These are phyloP conservation scores for Augiades crinisus DNA, from an alignment of 2,888 invertebrate genomes.

Conservation along the genomic window DNA sequence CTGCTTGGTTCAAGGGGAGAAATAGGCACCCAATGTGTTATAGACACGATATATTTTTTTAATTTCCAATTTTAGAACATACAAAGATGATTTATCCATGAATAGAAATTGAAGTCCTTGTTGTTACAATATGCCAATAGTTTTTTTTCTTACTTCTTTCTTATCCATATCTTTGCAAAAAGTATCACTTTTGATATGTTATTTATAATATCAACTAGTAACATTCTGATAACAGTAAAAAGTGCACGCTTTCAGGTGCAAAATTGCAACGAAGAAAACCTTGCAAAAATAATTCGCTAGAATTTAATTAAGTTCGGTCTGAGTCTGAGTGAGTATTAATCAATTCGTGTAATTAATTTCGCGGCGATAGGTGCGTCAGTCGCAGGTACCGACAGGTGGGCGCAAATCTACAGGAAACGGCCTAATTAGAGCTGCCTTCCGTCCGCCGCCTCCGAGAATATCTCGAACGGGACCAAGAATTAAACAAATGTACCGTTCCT, in stretches of 20 bases:
- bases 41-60: too few relatives aligned
- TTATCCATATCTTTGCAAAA: too few relatives aligned
- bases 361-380: constrained; percentile 68
- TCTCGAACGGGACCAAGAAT: constrained; percentile 43
- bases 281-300: constrained; percentile 53
- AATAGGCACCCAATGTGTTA: too few relatives aligned
- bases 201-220: too few relatives aligned
- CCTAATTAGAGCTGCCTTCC: constrained; percentile 58
- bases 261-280: constrained; percentile 38
- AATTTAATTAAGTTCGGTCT: constrained; percentile 58
- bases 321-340: constrained; percentile 60
- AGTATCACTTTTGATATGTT: too few relatives aligned
- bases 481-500: constrained; percentile 52
- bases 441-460: constrained; percentile 37
- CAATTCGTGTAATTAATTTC: constrained; percentile 74
- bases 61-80: too few relatives aligned
- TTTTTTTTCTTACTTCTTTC: too few relatives aligned
- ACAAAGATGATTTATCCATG: too few relatives aligned
- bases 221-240: too few relatives aligned
- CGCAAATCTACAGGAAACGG: constrained; percentile 75
- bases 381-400: constrained; percentile 70
- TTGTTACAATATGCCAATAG: too few relatives aligned
- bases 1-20: too few relatives aligned
- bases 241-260: not conserved
- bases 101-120: too few relatives aligned